A percentile compares a stretch with the other conserved stretches of the same genome.
These are phyloP conservation scores for Pseudopodoces humilis DNA, from an alignment of 2,113 vertebrate species.

Conservation along the genomic window DNA sequence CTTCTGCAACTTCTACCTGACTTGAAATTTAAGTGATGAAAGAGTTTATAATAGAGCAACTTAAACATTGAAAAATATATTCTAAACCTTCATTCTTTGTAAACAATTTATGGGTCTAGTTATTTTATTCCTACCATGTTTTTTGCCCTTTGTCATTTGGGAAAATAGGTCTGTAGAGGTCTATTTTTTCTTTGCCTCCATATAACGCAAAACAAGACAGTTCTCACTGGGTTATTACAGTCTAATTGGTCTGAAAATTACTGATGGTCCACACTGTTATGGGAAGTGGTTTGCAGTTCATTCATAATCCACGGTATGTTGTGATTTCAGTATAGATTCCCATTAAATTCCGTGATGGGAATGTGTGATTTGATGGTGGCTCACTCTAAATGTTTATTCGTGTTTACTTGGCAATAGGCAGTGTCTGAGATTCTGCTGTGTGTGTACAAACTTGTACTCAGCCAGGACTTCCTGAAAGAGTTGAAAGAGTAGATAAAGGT, in stretches of 20 bases:
- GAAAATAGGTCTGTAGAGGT: background rate
- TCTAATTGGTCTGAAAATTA: background rate
- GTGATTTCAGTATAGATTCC: background rate
- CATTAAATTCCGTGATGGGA: background rate
- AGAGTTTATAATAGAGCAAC: background rate
- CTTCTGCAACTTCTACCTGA: background rate
- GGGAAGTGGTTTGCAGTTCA: background rate
- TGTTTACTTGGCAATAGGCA: background rate
- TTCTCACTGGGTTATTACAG: background rate
- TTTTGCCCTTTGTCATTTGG: background rate
- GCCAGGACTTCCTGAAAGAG: background rate
- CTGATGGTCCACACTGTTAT: background rate
- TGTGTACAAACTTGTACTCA: background rate
- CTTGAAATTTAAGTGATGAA: background rate
- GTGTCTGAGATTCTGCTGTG: background rate
- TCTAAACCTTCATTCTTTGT: background rate
- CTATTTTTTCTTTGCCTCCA: background rate
- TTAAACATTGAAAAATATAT: background rate
- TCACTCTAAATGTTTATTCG: background rate
- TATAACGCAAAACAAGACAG: background rate
- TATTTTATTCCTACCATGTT: background rate
- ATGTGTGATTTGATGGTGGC: background rate
- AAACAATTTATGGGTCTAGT: background rate
- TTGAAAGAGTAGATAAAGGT: background rate
- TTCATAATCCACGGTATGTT: background rate